phyloP scores from a whole-genome alignment of 1,140 invertebrate species.

The Gryllus bimaculatus region DNA sequence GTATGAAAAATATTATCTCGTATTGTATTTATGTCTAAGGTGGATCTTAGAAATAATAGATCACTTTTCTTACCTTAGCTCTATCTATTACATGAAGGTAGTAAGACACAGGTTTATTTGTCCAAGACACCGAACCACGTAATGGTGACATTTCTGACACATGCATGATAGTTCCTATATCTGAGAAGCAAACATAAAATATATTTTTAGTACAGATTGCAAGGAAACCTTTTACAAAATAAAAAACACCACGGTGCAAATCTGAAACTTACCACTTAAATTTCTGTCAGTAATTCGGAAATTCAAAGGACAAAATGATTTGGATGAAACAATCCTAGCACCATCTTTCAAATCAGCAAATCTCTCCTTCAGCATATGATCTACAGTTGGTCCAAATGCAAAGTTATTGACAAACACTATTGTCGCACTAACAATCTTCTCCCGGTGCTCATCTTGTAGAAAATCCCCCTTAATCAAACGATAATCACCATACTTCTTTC shows the following conservation, averaged over 20 bases:
- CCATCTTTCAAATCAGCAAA: slow-evolving; percentile 94
- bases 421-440: slow-evolving; percentile 83
- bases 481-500: slow-evolving; percentile 86
- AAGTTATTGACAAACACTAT: slow-evolving; percentile 99
- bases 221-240: neutral
- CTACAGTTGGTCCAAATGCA: slow-evolving; percentile 92
- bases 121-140: slow-evolving; percentile 95
- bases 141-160: slow-evolving; percentile 91
- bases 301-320: slow-evolving; percentile 95
- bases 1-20: neutral
- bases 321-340: slow-evolving; percentile 95
- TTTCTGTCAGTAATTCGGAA: slow-evolving; percentile 93
- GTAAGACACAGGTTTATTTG: slow-evolving; percentile 94
- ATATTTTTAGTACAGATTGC: slow-evolving; percentile 7
- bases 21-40: neutral
- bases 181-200: slow-evolving; percentile 40
- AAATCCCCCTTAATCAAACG: slow-evolving; percentile 91
- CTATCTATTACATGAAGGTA: slow-evolving; percentile 95
- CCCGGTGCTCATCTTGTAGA: slow-evolving; percentile 77
- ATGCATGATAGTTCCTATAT: slow-evolving; percentile 98
- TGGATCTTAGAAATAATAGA: neutral
- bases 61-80: slow-evolving; percentile 50
- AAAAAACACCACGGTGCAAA: neutral
- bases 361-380: slow-evolving; percentile 91
- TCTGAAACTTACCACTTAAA: slow-evolving; percentile 49